These are phyloP conservation scores for Ornithoptera priamus DNA, from an alignment of 2,888 invertebrate genomes.

Conservation along the genomic window DNA sequence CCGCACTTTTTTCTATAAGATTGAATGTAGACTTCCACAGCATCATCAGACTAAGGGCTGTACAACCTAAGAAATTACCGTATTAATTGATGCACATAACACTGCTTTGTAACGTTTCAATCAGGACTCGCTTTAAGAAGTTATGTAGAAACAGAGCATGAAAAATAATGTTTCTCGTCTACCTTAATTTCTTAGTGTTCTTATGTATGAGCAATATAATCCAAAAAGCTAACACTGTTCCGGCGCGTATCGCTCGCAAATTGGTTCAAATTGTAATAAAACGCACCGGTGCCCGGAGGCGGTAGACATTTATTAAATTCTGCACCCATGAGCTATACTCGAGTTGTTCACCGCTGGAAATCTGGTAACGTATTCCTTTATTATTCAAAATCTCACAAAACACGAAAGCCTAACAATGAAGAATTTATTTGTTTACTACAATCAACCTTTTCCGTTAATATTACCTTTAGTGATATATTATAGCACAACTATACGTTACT, in stretches of 20 bases:
- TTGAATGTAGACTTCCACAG: too few species aligned
- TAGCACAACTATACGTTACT: too few species aligned
- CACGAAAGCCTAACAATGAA: not conserved
- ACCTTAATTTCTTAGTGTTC: not conserved
- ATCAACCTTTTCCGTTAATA: not conserved
- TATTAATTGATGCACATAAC: too few species aligned
- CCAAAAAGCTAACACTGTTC: constrained; percentile 16
- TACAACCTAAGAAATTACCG: too few species aligned
- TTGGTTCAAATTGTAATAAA: constrained; percentile 27
- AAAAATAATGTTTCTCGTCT: not conserved
- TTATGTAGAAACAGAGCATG: not conserved
- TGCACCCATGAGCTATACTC: constrained; percentile 16
- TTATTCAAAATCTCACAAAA: not conserved
- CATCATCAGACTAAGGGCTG: too few species aligned
- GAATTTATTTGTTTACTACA: not conserved
- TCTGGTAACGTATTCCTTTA: not conserved
- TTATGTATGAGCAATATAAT: not conserved
- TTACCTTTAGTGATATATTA: not conserved
- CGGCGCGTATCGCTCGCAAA: constrained; percentile 16
- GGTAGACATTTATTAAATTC: constrained; percentile 27
- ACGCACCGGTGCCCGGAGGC: constrained; percentile 21
- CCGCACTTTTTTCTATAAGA: too few species aligned
- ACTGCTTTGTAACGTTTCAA: too few species aligned
- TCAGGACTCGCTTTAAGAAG: too few species aligned
- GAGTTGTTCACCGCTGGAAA: not conserved